These are phyloP conservation scores for Albula glossodonta DNA, from an alignment of 2,113 vertebrate species.

Conservation along the genomic window DNA sequence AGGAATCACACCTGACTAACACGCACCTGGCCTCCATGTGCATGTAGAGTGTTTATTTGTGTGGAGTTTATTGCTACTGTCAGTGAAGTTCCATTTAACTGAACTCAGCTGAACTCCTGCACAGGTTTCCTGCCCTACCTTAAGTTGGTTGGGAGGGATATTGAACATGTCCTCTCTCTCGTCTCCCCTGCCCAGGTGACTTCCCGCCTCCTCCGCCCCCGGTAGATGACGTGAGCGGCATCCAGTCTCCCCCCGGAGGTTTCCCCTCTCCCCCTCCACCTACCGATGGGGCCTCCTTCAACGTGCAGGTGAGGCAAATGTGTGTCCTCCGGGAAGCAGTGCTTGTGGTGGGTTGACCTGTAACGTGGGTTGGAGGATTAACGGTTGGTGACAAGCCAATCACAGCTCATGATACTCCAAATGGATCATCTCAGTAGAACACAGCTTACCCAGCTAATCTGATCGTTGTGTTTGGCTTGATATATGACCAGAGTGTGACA, in stretches of 20 bases:
- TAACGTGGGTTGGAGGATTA: neutral
- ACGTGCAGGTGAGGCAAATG: constrained; percentile 57
- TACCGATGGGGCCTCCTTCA: constrained; percentile 53
- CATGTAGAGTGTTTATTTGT: neutral
- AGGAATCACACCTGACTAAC: too few species aligned
- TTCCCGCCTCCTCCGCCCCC: constrained; percentile 80
- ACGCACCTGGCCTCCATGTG: neutral
- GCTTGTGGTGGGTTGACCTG: neutral
- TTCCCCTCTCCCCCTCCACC: constrained; percentile 70
- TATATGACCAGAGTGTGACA: neutral
- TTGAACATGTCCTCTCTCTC: constrained; percentile 18
- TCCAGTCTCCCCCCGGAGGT: constrained; percentile 57
- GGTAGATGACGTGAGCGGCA: constrained; percentile 61
- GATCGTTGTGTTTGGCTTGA: neutral
- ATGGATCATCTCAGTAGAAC: neutral
- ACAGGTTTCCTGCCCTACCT: neutral
- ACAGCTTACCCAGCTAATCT: constrained; percentile 16
- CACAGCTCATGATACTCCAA: neutral
- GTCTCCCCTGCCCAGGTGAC: constrained; percentile 62
- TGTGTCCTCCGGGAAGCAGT: neutral
- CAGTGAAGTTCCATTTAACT: neutral
- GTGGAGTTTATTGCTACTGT: neutral
- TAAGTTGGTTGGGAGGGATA: neutral
- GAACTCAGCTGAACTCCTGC: neutral
- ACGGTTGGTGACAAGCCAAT: neutral